phyloP scores from a whole-genome alignment of 2,888 invertebrate genomes.

The Megastigmus dorsalis region DNA sequence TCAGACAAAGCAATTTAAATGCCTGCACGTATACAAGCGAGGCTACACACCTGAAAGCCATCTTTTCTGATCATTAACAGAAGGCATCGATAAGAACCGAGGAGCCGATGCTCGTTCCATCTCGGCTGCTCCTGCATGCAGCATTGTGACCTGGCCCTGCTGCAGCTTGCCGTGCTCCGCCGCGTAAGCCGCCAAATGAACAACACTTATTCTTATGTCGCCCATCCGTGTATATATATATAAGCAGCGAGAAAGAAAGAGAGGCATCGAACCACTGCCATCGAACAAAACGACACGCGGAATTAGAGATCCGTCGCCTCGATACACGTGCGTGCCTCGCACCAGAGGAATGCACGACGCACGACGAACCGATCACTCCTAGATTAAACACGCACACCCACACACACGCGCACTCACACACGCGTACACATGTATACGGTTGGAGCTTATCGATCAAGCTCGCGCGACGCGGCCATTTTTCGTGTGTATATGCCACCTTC shows the following conservation, averaged over 20 bases:
- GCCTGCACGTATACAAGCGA: too few species aligned
- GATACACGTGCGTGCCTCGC: conserved; percentile 25
- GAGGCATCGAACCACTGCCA: not conserved
- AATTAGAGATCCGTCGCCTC: conserved; percentile 40
- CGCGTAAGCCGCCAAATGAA: conserved; percentile 23
- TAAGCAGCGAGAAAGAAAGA: too few species aligned
- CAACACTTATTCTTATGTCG: conserved; percentile 22
- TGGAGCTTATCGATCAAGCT: conserved; percentile 42
- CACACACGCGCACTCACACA: not conserved
- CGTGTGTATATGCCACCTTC: conserved; percentile 6
- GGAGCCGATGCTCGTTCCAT: not conserved
- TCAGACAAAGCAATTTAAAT: too few species aligned
- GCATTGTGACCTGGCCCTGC: too few species aligned
- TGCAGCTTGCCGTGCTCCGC: too few species aligned
- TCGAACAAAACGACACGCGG: conserved; percentile 21
- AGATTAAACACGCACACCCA: not conserved
- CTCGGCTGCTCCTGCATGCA: not conserved
- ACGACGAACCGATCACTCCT: too few species aligned
- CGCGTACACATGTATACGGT: not conserved
- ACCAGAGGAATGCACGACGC: conserved; percentile 30
- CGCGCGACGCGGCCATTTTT: conserved; percentile 35
- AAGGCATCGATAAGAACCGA: conserved; percentile 14
- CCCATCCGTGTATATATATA: too few species aligned
- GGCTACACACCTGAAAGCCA: too few species aligned
- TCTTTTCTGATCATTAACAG: too few species aligned